Base-by-base conservation (phyloP, 2,888 invertebrate genomes). In the Tanytarsus gracilentus region DNA sequence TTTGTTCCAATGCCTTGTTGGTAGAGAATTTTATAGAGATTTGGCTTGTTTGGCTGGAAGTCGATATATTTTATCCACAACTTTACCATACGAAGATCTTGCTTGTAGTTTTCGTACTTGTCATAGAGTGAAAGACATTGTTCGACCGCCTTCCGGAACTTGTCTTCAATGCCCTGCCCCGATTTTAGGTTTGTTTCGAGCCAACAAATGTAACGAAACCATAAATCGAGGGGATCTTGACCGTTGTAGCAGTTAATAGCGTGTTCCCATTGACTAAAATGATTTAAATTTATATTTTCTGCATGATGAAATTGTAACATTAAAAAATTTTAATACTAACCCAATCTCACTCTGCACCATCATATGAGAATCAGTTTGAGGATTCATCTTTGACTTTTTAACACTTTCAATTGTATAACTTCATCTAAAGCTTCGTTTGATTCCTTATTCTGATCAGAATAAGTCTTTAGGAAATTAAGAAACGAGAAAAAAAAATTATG, bases 41-140 rank as follows among this genome's bases (percentile, higher is more conserved):
- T 86, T 67, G 86, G 69, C 4, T 87, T 87, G 70, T 88, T 86
- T 62, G 82, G 79, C 66, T 86, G 83, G 71, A 84, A 78, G 69
- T 86, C 88, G 74, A 88, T 86, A 80, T 88, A 93, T 82, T 93
- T 95, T 25, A 94, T 84, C 88, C 93, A 93, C 23, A 95, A 76
- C 65, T 89, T 85, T 63, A 95, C 83, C 72, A 88, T 87, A 70
- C 96, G 79, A 56, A 82, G 77, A 72, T 97, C 96, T 75, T 95
- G 91, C 66, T 80, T 82, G 70, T 96, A 96, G 66, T 81, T 80
- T 52, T 80, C 78, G 69, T 87, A 84, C 70, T 87, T 83, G 71
- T 91, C 88, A 76, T 92, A 94, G 65, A 82, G 77, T 48, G 82
- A 79, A 61, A 96, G 76, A 70, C 95, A 95, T 66, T 88, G 84